phyloP scores from a whole-genome alignment of 2,113 vertebrate genomes.

The Tychaedon coryphoeus region DNA sequence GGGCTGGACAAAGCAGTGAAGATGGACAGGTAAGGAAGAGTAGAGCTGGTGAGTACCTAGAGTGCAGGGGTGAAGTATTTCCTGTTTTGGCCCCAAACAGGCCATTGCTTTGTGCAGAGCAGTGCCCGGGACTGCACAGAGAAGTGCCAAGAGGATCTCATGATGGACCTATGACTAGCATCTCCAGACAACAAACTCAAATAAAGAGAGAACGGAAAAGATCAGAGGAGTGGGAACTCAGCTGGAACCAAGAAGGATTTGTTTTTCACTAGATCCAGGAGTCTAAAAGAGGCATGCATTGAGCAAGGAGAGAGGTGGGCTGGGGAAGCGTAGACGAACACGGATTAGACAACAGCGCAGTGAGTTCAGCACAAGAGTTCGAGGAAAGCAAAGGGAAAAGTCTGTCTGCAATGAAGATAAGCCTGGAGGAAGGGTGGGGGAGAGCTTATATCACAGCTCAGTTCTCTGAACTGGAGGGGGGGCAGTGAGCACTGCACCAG shows the following conservation, averaged over 20 bases:
- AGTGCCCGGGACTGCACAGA: not conserved
- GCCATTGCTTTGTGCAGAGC: not conserved
- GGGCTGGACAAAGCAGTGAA: not conserved
- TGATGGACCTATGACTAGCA: not conserved
- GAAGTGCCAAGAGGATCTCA: not conserved
- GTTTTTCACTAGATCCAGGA: not conserved
- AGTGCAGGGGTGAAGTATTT: not conserved
- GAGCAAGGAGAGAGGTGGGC: not conserved
- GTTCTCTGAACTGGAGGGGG: not conserved
- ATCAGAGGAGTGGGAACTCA: not conserved
- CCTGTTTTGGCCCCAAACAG: not conserved
- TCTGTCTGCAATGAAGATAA: not conserved
- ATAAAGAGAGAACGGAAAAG: not conserved
- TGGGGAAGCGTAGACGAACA: not conserved
- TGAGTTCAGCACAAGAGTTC: not conserved
- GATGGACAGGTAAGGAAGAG: not conserved
- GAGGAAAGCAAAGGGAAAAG: conserved; percentile 2
- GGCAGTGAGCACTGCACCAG: fast-evolving
- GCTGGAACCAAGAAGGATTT: not conserved
- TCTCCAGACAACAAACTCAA: not conserved
- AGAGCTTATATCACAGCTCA: not conserved
- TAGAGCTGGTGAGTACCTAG: not conserved
- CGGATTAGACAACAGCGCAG: fast-evolving
- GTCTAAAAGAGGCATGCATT: not conserved
- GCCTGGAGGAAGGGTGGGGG: not conserved